These are phyloP conservation scores for Calycopis cecrops DNA, from an alignment of 1,140 invertebrate species.

Conservation along the genomic window DNA sequence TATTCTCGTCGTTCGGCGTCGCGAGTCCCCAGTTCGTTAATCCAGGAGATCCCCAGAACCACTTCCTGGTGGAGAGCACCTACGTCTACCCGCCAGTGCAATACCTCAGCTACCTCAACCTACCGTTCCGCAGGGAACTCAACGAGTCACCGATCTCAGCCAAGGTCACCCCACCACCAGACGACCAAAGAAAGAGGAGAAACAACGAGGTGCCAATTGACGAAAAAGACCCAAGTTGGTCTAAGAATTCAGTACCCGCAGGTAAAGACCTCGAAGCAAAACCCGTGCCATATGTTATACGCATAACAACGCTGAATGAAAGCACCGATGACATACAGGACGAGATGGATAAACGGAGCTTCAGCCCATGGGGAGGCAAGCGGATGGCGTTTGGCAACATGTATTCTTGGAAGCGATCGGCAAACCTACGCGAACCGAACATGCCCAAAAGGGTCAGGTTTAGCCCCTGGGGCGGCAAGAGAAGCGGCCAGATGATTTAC, in stretches of 20 bases:
- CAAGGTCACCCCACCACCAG: slow-evolving; percentile 25
- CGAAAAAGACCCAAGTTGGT: slow-evolving; percentile 42
- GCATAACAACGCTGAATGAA: slow-evolving; percentile 29
- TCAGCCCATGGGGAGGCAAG: slow-evolving; percentile 67
- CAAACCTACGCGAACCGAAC: slow-evolving; percentile 47
- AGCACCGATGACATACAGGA: slow-evolving; percentile 34
- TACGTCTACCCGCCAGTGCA: slow-evolving; percentile 41
- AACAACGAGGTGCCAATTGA: slow-evolving; percentile 23
- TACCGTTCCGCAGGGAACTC: slow-evolving; percentile 30
- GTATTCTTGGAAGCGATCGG: slow-evolving; percentile 58
- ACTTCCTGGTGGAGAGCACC: slow-evolving; percentile 30
- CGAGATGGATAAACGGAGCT: slow-evolving; percentile 48
- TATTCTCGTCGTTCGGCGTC: slow-evolving; percentile 49
- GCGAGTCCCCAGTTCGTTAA: slow-evolving; percentile 59
- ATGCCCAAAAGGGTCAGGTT: slow-evolving; percentile 66
- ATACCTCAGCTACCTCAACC: slow-evolving; percentile 42
- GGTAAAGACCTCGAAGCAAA: no score
- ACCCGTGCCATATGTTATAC: no score
- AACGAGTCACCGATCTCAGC: slow-evolving; percentile 35
- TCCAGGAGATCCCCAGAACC: slow-evolving; percentile 32
- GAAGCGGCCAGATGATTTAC: slow-evolving; percentile 57
- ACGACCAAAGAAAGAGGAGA: slow-evolving; percentile 33
- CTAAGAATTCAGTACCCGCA: slow-evolving; percentile 11
- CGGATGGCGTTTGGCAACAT: slow-evolving; percentile 42
- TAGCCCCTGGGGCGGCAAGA: slow-evolving; percentile 64